These are phyloP conservation scores for Gastrophysa polygoni DNA, from an alignment of 2,888 invertebrate genomes.

Conservation along the genomic window DNA sequence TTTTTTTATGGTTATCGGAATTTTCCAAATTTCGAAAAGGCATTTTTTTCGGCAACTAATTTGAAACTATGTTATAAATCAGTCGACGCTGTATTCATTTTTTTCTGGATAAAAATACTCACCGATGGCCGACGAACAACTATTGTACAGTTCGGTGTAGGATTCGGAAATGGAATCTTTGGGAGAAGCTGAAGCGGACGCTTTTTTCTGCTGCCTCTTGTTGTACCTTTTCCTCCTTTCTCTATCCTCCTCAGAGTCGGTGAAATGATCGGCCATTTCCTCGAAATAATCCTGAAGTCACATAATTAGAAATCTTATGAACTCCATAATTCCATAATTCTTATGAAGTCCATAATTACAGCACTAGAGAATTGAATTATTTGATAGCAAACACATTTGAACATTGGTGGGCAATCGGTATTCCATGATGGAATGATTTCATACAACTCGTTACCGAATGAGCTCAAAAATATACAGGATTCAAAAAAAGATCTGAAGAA, in stretches of 20 bases:
- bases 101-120: background rate
- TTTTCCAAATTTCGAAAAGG: too few relatives aligned
- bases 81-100: background rate
- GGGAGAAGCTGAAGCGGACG: slow-evolving; percentile 51
- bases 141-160: slow-evolving; percentile 59
- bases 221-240: slow-evolving; percentile 44
- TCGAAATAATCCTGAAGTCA: slow-evolving; percentile 10
- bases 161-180: slow-evolving; percentile 48
- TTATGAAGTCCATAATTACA: too few relatives aligned
- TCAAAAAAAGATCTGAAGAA: too few relatives aligned
- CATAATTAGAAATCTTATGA: background rate
- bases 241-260: slow-evolving; percentile 49
- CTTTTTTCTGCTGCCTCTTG: slow-evolving; percentile 56
- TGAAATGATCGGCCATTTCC: slow-evolving; percentile 44
- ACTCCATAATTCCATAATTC: background rate
- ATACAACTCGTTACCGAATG: too few relatives aligned
- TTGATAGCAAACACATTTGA: too few relatives aligned
- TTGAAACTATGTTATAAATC: background rate
- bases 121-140: slow-evolving; percentile 57
- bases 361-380: too few relatives aligned
- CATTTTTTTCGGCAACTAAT: too few relatives aligned
- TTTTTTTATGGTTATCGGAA: too few relatives aligned
- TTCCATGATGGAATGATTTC: too few relatives aligned
- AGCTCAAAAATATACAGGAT: too few relatives aligned
- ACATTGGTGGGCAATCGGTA: too few relatives aligned